Conservation (phyloP, 1,140 invertebrate genomes). For the Vanessa tameamea region DNA sequence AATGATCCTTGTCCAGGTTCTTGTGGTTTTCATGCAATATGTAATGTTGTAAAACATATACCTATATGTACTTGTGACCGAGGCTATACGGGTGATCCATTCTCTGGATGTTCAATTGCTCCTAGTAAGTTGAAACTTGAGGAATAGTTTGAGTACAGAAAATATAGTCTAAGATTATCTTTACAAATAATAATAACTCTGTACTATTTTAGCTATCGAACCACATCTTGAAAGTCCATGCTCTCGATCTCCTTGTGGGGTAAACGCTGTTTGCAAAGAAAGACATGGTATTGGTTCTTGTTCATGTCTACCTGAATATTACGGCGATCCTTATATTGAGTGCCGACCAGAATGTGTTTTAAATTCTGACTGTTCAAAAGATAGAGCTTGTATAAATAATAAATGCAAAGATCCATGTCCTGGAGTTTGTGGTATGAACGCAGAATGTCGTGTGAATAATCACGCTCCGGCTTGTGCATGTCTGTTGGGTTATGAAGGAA, state of each 20-base stretch:
- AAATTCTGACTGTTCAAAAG: constrained; percentile 84
- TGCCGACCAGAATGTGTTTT: constrained; percentile 88
- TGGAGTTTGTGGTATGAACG: constrained; percentile 84
- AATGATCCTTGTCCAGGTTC: constrained; percentile 87
- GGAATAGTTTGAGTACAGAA: background rate
- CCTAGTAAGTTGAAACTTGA: constrained; percentile 73
- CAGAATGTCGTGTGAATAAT: constrained; percentile 85
- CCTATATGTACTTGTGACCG: constrained; percentile 85
- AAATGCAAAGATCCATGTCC: constrained; percentile 85
- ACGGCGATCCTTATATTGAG: constrained; percentile 87
- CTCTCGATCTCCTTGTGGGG: constrained; percentile 87
- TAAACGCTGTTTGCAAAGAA: constrained; percentile 90
- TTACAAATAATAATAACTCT: constrained; percentile 12
- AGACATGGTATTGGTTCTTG: constrained; percentile 86
- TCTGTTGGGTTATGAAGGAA: constrained; percentile 85
- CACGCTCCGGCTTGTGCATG: constrained; percentile 87
- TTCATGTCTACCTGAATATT: constrained; percentile 85
- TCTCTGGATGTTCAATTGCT: constrained; percentile 83
- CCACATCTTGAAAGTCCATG: constrained; percentile 81
- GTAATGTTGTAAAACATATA: constrained; percentile 86
- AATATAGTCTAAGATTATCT: background rate
- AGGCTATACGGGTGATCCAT: constrained; percentile 88
- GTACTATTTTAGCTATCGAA: constrained; percentile 63
- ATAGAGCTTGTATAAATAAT: constrained; percentile 83
- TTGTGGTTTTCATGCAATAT: constrained; percentile 85